phyloP scores from a whole-genome alignment of 2,797 vertebrate genomes.

The Epinephelus malabaricus region DNA sequence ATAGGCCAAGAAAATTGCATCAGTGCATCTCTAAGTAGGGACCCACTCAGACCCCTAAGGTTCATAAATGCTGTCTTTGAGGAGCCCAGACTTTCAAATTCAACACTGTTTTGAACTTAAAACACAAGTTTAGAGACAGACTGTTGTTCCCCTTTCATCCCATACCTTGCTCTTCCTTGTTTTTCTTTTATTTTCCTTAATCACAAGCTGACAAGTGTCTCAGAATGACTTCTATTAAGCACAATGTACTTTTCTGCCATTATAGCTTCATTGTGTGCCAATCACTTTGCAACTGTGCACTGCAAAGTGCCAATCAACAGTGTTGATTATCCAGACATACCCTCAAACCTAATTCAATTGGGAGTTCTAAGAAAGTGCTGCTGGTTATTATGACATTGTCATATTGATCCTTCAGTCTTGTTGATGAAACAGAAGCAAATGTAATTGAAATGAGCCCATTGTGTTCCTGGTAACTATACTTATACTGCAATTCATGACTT shows the following conservation, averaged over 20 bases:
- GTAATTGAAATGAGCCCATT: not conserved
- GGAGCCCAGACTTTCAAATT: not conserved
- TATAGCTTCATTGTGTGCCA: not conserved
- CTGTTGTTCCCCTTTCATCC: not conserved
- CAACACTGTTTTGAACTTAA: not conserved
- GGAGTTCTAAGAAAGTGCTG: not conserved
- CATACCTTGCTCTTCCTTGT: no score
- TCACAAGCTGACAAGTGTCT: not conserved
- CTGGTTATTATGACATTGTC: not conserved
- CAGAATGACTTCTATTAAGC: not conserved
- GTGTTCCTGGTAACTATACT: not conserved
- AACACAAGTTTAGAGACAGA: not conserved
- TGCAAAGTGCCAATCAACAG: not conserved
- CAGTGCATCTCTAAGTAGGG: no score
- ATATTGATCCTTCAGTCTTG: not conserved
- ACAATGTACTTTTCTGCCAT: not conserved
- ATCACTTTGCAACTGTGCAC: not conserved
- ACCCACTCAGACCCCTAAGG: not conserved
- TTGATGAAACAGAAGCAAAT: constrained; percentile 16
- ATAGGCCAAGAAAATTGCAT: no score
- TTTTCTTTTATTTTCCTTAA: not conserved
- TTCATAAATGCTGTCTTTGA: not conserved
- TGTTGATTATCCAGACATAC: constrained; percentile 1
- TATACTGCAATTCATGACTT: not conserved
- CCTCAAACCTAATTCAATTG: not conserved